Evolutionary conservation across 2,113 vertebrate species (phyloP).

Genomic region (Centropus bengalensis): DNA sequence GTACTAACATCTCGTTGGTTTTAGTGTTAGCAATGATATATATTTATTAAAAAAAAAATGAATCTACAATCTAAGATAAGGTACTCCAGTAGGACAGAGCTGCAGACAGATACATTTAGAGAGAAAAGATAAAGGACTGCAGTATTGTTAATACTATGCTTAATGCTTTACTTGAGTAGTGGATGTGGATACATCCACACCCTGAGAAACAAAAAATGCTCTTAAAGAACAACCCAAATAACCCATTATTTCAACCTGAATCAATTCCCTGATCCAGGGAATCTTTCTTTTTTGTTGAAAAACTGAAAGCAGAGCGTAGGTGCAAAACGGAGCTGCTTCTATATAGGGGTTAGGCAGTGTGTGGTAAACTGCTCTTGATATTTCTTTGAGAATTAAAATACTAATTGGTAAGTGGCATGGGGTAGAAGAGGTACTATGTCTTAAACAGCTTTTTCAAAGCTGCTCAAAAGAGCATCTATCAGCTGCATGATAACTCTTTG

Average conservation of each 20-base stretch:
- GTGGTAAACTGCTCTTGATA: neutral
- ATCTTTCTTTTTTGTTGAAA: neutral
- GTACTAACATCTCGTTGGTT: neutral
- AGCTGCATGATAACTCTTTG: neutral
- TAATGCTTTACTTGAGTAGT: neutral
- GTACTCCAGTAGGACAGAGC: neutral
- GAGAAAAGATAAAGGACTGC: neutral
- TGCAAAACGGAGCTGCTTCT: neutral
- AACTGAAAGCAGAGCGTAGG: neutral
- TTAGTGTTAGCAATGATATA: neutral
- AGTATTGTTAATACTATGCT: neutral
- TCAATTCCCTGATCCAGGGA: neutral
- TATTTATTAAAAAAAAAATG: neutral
- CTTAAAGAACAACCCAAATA: neutral
- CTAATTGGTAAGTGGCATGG: neutral
- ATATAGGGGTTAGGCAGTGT: too few species aligned
- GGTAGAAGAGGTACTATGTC: neutral
- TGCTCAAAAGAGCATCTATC: neutral
- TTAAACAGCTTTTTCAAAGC: neutral
- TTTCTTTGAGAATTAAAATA: neutral
- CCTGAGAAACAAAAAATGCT: neutral
- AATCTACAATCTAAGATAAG: neutral
- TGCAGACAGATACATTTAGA: neutral
- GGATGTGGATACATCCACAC: neutral
- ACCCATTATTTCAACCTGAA: neutral